Conservation (phyloP, 23 tunicate genomes). For the Botrylloides violaceus region DNA sequence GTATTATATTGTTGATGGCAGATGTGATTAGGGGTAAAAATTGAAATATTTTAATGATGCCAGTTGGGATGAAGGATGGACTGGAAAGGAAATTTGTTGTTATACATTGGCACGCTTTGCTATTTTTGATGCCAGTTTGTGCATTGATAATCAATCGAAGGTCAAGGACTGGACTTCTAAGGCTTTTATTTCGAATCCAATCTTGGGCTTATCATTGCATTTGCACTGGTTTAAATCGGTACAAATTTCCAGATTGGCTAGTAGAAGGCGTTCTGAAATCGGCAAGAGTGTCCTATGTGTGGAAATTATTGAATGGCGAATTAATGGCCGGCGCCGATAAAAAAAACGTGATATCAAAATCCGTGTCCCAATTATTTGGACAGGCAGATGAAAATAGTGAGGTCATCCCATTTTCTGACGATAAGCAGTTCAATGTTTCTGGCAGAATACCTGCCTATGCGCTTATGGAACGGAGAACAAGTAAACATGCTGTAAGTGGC, state of each 20-base stretch:
- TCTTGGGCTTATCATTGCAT: conserved; percentile 4
- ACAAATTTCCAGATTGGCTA: neutral
- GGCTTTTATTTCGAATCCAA: conserved; percentile 7
- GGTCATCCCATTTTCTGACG: conserved; percentile 16
- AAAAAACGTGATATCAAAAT: neutral
- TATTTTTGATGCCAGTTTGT: conserved; percentile 13
- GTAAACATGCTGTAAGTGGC: conserved; percentile 14
- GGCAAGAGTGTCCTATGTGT: neutral
- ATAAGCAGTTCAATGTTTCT: neutral
- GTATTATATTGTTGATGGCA: neutral
- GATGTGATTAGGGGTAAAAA: too few species aligned
- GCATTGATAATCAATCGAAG: conserved; percentile 7
- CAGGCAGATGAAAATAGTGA: neutral
- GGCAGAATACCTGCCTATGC: conserved; percentile 16
- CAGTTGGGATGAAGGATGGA: neutral
- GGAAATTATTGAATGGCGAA: neutral
- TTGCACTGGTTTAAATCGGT: neutral
- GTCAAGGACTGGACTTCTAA: neutral
- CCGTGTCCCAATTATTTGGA: conserved; percentile 8
- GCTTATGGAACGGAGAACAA: conserved; percentile 4
- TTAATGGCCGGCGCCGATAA: neutral
- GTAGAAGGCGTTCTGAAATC: neutral
- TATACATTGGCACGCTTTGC: conserved; percentile 11
- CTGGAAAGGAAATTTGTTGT: conserved; percentile 6
- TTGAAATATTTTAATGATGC: neutral